phyloP scores from a whole-genome alignment of 2,888 invertebrate genomes.

The Gandaritis pyraliata region DNA sequence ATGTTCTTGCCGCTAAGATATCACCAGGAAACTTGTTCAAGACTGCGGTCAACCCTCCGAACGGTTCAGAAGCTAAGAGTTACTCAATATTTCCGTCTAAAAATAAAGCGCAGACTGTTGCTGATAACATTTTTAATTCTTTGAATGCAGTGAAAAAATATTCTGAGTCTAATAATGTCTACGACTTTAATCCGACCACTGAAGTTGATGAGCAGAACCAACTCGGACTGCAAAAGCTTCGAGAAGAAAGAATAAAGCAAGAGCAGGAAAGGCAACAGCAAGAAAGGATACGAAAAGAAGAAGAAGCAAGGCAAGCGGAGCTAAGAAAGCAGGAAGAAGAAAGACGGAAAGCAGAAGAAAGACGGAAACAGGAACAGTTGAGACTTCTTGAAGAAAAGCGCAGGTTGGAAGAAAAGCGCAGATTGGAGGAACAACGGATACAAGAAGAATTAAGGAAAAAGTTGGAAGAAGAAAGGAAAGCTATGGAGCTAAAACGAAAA shows the following conservation, averaged over 20 bases:
- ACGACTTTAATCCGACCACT: slow-evolving; percentile 64
- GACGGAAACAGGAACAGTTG: slow-evolving; percentile 45
- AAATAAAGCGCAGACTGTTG: slow-evolving; percentile 67
- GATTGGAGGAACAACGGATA: slow-evolving; percentile 51
- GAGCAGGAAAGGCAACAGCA: slow-evolving; percentile 54
- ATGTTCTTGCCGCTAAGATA: slow-evolving; percentile 47
- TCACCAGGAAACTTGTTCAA: slow-evolving; percentile 74
- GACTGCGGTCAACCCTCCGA: slow-evolving; percentile 56
- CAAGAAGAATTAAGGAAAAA: slow-evolving; percentile 50
- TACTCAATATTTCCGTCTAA: slow-evolving; percentile 71
- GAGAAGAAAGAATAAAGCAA: slow-evolving; percentile 54
- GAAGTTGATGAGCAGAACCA: slow-evolving; percentile 42
- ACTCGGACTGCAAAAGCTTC: slow-evolving; percentile 42
- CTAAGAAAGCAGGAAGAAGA: slow-evolving; percentile 48
- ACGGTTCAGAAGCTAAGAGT: slow-evolving; percentile 52
- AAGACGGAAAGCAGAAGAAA: slow-evolving; percentile 45
- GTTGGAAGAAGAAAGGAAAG: slow-evolving; percentile 65
- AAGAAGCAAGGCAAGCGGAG: slow-evolving; percentile 47
- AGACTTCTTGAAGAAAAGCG: slow-evolving; percentile 43
- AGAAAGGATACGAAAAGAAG: slow-evolving; percentile 48
- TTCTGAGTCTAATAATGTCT: slow-evolving; percentile 49
- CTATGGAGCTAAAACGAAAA: slow-evolving; percentile 60
- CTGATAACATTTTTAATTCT: slow-evolving; percentile 69
- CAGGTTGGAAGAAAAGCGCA: slow-evolving; percentile 45
- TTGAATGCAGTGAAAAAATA: slow-evolving; percentile 47